Conservation (phyloP, 2,113 vertebrate species). For the Menura novaehollandiae region DNA sequence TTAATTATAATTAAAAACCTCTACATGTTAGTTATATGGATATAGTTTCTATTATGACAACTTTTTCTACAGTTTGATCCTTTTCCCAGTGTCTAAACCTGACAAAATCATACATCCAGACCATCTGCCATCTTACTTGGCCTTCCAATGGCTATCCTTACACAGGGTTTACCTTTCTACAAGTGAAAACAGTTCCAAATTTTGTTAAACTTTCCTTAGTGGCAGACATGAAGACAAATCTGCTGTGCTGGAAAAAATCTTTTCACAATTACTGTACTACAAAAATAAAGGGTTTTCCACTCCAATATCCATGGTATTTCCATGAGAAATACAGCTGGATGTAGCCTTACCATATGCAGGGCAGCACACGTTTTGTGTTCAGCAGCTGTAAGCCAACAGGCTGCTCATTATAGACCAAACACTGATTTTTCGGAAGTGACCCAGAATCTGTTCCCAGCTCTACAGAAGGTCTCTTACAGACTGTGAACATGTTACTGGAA, state of each 20-base stretch:
- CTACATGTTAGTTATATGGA: background rate
- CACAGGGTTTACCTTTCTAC: background rate
- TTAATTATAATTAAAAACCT: background rate
- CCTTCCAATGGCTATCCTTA: background rate
- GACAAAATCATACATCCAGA: background rate
- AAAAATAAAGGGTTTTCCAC: background rate
- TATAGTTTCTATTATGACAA: background rate
- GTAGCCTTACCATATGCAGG: background rate
- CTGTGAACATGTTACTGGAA: background rate
- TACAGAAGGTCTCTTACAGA: background rate
- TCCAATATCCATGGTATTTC: background rate
- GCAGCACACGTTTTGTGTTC: background rate
- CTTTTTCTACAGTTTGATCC: background rate
- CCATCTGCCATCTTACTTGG: background rate
- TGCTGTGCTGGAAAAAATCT: background rate
- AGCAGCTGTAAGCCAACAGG: background rate
- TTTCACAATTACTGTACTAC: background rate
- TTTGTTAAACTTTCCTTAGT: background rate
- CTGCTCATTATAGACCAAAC: background rate
- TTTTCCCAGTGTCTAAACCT: background rate
- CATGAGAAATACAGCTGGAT: background rate
- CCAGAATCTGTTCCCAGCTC: background rate
- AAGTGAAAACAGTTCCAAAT: background rate
- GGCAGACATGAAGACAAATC: background rate
- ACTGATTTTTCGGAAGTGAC: background rate